Conservation (phyloP, 2,888 invertebrate genomes). For the Lepas anatifera region DNA sequence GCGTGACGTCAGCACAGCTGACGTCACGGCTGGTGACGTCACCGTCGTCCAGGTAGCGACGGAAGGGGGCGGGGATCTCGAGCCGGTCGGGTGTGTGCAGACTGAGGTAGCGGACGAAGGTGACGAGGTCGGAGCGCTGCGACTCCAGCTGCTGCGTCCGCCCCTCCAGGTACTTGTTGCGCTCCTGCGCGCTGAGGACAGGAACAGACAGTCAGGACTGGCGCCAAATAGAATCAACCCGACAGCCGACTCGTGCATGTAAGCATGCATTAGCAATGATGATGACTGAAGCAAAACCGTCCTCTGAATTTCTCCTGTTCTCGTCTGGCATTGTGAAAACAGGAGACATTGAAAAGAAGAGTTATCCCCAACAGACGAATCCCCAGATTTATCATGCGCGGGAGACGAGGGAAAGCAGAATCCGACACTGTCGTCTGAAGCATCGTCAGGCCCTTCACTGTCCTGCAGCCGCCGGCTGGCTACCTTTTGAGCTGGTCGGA, state of each 20-base stretch:
- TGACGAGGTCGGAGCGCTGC: neutral
- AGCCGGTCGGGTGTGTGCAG: constrained; percentile 7
- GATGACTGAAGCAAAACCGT: no score
- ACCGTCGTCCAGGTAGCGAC: neutral
- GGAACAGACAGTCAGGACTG: neutral
- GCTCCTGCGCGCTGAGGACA: neutral
- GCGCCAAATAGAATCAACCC: no score
- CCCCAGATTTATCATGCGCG: no score
- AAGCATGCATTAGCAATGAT: no score
- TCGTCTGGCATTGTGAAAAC: no score
- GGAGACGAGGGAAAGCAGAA: no score
- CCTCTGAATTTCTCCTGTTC: no score
- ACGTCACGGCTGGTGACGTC: neutral
- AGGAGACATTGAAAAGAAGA: no score
- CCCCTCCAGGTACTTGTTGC: neutral
- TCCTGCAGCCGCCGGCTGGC: neutral
- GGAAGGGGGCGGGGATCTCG: neutral
- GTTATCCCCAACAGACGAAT: no score
- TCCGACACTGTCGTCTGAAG: no score
- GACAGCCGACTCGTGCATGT: no score
- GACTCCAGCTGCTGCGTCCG: neutral
- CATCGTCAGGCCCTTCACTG: no score
- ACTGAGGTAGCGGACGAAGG: constrained; percentile 3
- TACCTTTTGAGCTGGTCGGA: constrained; percentile 13
- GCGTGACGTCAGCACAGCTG: neutral